phyloP scores from a whole-genome alignment of 2,797 vertebrate genomes.

The Chelmon rostratus region DNA sequence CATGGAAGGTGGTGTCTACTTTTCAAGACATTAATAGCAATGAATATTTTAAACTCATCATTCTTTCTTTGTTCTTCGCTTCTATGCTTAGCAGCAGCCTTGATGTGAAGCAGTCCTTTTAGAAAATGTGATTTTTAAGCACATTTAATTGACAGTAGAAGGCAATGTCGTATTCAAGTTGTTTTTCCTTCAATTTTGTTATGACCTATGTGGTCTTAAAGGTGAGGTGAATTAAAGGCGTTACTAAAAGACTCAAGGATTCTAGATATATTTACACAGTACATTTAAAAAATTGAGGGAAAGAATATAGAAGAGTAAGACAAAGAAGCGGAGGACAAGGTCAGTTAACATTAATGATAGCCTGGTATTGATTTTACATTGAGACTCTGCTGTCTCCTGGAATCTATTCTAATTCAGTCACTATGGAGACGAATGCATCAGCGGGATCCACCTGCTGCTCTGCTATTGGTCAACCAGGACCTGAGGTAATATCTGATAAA shows the following conservation, averaged over 20 bases:
- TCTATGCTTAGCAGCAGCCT: slow-evolving; percentile 3
- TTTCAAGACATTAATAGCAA: slow-evolving; percentile 25
- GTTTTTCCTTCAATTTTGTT: not conserved
- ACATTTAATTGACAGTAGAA: not conserved
- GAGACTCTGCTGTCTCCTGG: slow-evolving; percentile 33
- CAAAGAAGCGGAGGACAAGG: not conserved
- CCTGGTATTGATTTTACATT: slow-evolving; percentile 53
- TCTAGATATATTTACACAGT: no score
- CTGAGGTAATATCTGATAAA: slow-evolving; percentile 2
- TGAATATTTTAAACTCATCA: slow-evolving; percentile 40
- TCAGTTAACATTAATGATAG: slow-evolving; percentile 28
- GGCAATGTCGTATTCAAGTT: not conserved
- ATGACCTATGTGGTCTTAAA: not conserved
- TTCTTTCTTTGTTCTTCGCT: slow-evolving; percentile 21
- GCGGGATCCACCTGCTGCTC: slow-evolving; percentile 9
- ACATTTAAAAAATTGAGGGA: no score
- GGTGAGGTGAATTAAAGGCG: slow-evolving; percentile 4
- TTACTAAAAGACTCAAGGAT: not conserved
- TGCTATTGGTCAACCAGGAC: slow-evolving; percentile 1
- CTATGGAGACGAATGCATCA: slow-evolving; percentile 10
- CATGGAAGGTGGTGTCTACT: not conserved
- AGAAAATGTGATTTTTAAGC: not conserved
- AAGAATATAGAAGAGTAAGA: no score
- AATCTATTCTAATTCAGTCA: slow-evolving; percentile 54
- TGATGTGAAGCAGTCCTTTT: not conserved